Evolutionary conservation across 2,888 invertebrate species (phyloP), one percentile per base, ranked within the genome.

Genomic region (Idaea straminata): DNA sequence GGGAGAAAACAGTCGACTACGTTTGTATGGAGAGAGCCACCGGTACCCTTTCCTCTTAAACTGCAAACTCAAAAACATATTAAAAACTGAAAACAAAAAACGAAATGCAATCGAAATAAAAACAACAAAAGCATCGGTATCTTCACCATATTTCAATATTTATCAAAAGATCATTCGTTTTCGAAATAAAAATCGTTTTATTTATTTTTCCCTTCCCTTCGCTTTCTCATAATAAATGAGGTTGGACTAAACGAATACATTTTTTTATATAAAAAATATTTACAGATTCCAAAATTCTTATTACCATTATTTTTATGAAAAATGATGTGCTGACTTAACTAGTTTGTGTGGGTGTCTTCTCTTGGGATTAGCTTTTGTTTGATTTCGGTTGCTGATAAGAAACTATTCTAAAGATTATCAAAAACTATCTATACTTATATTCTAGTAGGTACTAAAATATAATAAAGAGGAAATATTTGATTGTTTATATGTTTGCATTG

Each of bases 121-220:
- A 72, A 62, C 84, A 77, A 86, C 1, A 84, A 87, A 88, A 83
- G 79, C 80, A 87, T 85, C 84, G 83, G 25, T 79, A 87, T 89
- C 88, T 87, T 86, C 86, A 86, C 89, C 88, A 91, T 91, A 92
- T 89, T 91, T 91, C 89, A 92, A 91, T 89, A 91, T 91, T 92
- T 92, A 92, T 91, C 91, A 85, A 87, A 75, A 80, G 86, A 92
- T 90, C 91, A 85, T 86, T 85, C 87, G 84, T 91, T 91, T 92
- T 86, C 86, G 88, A 88, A 88, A 88, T 85, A 90, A 91, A 90
- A 87, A 88, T 86, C 84, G 82, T 73, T 81, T 80, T 76, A 73
- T 75, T 82, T 81, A 75, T 77, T 76, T 76, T 74, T 74, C 68
- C 62, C 64, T 79, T 25, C 72, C 72, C 76, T 77, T 81, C 78